phyloP scores from a whole-genome alignment of 2,113 vertebrate species.

The Diadophis punctatus region DNA sequence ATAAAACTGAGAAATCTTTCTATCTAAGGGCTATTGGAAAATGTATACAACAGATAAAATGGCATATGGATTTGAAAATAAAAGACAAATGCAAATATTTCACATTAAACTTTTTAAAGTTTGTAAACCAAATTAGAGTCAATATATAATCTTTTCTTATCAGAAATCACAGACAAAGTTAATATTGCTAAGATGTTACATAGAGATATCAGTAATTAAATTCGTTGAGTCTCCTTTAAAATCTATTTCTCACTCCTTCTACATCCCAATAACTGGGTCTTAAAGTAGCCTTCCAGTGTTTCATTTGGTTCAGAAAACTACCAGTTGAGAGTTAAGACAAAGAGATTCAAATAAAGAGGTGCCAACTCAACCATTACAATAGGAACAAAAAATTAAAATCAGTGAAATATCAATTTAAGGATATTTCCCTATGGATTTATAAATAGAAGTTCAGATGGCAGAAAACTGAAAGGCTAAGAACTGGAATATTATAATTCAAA shows the following conservation, averaged over 20 bases:
- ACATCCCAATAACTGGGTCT: background rate
- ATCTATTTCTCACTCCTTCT: background rate
- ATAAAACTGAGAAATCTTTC: background rate
- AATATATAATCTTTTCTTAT: background rate
- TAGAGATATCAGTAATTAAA: background rate
- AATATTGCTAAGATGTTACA: background rate
- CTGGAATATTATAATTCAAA: background rate
- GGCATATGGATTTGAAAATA: background rate
- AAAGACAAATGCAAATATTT: background rate
- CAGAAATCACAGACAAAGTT: background rate
- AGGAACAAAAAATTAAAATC: background rate
- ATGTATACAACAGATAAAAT: background rate
- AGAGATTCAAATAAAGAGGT: background rate
- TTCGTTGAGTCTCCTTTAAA: background rate
- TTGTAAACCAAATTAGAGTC: background rate
- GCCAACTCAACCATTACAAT: background rate
- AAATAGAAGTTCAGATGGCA: background rate
- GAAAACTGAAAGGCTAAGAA: background rate
- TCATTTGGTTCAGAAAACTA: background rate
- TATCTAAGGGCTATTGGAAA: background rate
- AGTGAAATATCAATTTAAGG: background rate
- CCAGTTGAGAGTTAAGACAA: background rate
- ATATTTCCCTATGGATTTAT: background rate
- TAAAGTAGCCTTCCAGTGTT: background rate
- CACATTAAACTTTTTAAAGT: background rate